phyloP scores from a whole-genome alignment of 2,797 vertebrate species.

The Notamacropus eugenii region DNA sequence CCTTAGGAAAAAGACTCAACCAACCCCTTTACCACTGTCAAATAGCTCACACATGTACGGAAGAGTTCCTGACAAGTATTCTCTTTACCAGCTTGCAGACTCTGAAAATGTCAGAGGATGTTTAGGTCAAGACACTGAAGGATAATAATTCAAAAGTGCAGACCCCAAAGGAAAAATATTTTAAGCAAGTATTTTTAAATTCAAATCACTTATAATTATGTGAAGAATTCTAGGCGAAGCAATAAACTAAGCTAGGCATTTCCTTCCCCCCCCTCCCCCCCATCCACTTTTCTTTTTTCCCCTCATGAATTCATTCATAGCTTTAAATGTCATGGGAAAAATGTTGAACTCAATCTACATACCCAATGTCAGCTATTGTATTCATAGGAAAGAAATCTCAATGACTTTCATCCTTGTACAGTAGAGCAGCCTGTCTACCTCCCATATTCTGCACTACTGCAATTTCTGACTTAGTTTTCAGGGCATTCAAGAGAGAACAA shows the following conservation, averaged over 20 bases:
- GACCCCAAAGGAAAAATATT: background rate
- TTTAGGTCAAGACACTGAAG: background rate
- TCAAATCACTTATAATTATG: background rate
- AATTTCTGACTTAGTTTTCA: background rate
- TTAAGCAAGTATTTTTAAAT: background rate
- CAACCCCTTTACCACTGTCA: background rate
- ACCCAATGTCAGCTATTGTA: background rate
- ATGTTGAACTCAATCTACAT: background rate
- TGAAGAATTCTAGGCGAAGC: background rate
- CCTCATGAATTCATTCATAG: background rate
- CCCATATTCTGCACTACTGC: slow-evolving; percentile 8
- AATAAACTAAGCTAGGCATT: background rate
- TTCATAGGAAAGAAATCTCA: slow-evolving; percentile 8
- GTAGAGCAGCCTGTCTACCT: background rate
- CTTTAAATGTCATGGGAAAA: slow-evolving; percentile 29
- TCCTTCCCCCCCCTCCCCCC: rapidly evolving
- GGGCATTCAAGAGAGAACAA: background rate
- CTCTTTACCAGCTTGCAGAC: no score
- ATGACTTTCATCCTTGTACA: background rate
- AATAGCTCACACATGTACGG: background rate
- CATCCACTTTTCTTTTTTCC: background rate
- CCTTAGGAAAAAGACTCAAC: no score
- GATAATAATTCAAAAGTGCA: background rate
- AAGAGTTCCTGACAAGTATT: background rate
- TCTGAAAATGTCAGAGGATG: background rate